Evolutionary conservation across 92 coral and sea anemone genomes (phyloP), one percentile per base, ranked within the genome.

Genomic region (Bergia puertoricense): DNA sequence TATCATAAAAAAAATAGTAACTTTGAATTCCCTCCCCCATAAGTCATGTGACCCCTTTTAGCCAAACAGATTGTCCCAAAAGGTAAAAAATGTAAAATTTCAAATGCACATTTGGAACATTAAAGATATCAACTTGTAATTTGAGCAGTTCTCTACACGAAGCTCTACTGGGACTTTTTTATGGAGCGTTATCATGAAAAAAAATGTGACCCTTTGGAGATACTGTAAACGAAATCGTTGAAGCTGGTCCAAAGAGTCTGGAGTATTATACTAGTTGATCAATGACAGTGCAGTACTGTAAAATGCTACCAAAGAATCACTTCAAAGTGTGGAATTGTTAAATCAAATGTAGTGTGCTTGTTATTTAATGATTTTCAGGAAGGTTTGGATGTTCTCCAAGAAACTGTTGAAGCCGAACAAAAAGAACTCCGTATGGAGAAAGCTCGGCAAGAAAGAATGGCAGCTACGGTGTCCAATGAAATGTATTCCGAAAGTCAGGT

Each of bases 401-500:
- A 76, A 46, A 82, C 85, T 73, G 85, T 97, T 84, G 96, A 93
- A 80, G 83, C 91, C 22, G 98, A 97, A 59, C 99, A 94, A 85
- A 86, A 85, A 20, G 78, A 90, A 51, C 92, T 97, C 20, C 90
- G 92, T 54, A 88, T 91, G 23, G 99, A 97, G 74, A 89, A 86
- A 81, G 94, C 98, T 4, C 92, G 99, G 18, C 99, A 96, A 83
- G 93, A 90, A 50, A 92, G 99, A 41, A 89, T 94, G 54, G 98
- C 99, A 67, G 98, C 99, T 20, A 90, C 97, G 39, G 93, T 97
- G 22, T 96, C 99, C 56, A 96, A 86, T 74, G 99, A 97, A 72
- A 97, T 97, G 99, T 90, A 92, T 74, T 82, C 91, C 3, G 99
- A 97, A 68, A 92, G 99, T 81, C 99, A 97, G 92, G 99, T 97